Percentiles rank a stretch among this genome's conserved stretches.
These are phyloP conservation scores for Lasiurus cinereus DNA, from an alignment of 2,113 vertebrate genomes.

Conservation along the genomic window DNA sequence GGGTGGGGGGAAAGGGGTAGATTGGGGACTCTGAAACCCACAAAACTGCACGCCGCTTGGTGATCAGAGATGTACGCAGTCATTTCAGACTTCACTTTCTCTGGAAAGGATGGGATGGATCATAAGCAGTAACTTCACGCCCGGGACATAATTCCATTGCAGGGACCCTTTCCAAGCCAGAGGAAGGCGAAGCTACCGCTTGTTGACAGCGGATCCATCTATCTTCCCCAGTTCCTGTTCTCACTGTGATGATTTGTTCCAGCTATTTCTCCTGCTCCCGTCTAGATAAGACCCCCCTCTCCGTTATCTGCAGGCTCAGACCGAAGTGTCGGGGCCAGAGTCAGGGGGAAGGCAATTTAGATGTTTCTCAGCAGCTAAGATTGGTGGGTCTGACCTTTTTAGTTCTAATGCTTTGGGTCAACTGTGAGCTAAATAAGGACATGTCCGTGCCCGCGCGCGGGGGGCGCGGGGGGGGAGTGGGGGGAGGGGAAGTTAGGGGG, in stretches of 20 bases:
- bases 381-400: neutral
- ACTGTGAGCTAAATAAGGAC: neutral
- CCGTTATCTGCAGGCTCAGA: constrained; percentile 4
- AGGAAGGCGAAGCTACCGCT: neutral
- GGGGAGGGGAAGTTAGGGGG: neutral
- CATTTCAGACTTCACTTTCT: neutral
- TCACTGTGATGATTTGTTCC: neutral
- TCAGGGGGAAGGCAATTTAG: neutral
- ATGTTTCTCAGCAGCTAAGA: neutral
- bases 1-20: too few species aligned
- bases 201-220: neutral
- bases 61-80: neutral
- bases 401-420: constrained; percentile 25
- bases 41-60: neutral
- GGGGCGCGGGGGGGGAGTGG: neutral
- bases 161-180: neutral
- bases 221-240: neutral
- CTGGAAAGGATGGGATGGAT: neutral
- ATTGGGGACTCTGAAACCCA: neutral
- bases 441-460: too few species aligned
- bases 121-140: neutral
- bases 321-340: constrained; percentile 38
- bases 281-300: neutral
- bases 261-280: neutral
- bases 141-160: neutral